These are phyloP conservation scores for Taeniopygia guttata DNA, from an alignment of 2,797 vertebrate species.

Conservation along the genomic window DNA sequence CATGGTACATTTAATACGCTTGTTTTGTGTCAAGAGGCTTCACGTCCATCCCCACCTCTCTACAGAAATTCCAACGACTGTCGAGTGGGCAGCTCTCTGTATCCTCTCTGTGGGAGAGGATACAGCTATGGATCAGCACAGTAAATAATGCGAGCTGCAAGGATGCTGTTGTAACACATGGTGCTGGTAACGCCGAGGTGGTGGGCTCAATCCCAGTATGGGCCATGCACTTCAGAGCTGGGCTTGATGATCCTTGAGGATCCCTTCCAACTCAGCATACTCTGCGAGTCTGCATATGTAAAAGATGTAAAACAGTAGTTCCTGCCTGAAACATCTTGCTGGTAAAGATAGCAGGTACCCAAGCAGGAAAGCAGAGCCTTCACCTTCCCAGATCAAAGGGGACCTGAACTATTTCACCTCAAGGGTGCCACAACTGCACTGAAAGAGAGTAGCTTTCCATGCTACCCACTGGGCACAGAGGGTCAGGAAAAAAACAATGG, in stretches of 20 bases:
- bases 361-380: neutral
- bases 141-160: neutral
- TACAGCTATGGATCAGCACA: neutral
- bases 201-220: rapidly evolving
- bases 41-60: neutral
- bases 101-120: neutral
- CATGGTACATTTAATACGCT: neutral
- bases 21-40: neutral
- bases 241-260: too few relatives aligned
- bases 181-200: neutral
- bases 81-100: neutral
- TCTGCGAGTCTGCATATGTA: neutral
- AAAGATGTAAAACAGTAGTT: neutral
- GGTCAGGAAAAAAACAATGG: neutral
- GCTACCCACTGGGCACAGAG: neutral
- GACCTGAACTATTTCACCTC: neutral
- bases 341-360: neutral
- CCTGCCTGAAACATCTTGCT: neutral
- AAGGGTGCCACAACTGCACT: neutral
- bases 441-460: neutral
- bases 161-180: neutral
- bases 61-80: rapidly evolving
- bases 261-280: neutral
- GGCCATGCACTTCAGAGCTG: neutral
- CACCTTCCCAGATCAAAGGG: neutral